A percentile compares a stretch with the other conserved stretches of the same genome.
phyloP scores from a whole-genome alignment of 2,888 invertebrate genomes.

The Alsophila aescularia region DNA sequence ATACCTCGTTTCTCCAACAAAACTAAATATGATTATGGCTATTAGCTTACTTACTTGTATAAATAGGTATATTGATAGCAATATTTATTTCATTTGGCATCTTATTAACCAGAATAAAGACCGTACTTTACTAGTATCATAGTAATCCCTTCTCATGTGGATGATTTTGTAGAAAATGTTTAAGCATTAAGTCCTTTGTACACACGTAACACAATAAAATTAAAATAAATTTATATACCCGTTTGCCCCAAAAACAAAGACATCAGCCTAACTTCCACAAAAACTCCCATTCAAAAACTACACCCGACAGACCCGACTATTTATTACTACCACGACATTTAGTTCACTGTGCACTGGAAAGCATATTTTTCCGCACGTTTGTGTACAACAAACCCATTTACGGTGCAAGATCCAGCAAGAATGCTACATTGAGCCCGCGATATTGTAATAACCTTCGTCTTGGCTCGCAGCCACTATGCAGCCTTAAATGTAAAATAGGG shows the following conservation, averaged over 20 bases:
- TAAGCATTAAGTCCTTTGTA: too few relatives aligned
- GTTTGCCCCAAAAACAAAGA: neutral
- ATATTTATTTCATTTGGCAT: too few relatives aligned
- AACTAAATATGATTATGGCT: too few relatives aligned
- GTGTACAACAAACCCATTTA: slow-evolving; percentile 28
- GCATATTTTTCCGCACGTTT: slow-evolving; percentile 20
- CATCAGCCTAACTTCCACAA: neutral
- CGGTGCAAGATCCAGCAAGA: slow-evolving; percentile 21
- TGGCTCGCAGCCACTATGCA: slow-evolving; percentile 53
- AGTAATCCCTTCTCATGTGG: too few relatives aligned
- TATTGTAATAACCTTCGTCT: slow-evolving; percentile 51
- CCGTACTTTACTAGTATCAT: too few relatives aligned
- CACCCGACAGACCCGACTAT: neutral
- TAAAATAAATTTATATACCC: too few relatives aligned
- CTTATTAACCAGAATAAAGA: too few relatives aligned
- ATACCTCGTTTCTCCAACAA: too few relatives aligned
- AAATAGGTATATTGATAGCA: too few relatives aligned
- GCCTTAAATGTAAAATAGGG: slow-evolving; percentile 61
- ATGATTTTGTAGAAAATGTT: too few relatives aligned
- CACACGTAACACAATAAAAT: too few relatives aligned
- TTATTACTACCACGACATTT: neutral
- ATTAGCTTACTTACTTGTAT: too few relatives aligned
- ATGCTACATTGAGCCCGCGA: slow-evolving; percentile 33
- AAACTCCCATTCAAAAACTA: neutral
- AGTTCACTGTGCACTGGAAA: slow-evolving; percentile 12